These are phyloP conservation scores for Oligia strigilis DNA, from an alignment of 2,888 invertebrate genomes.

Conservation along the genomic window DNA sequence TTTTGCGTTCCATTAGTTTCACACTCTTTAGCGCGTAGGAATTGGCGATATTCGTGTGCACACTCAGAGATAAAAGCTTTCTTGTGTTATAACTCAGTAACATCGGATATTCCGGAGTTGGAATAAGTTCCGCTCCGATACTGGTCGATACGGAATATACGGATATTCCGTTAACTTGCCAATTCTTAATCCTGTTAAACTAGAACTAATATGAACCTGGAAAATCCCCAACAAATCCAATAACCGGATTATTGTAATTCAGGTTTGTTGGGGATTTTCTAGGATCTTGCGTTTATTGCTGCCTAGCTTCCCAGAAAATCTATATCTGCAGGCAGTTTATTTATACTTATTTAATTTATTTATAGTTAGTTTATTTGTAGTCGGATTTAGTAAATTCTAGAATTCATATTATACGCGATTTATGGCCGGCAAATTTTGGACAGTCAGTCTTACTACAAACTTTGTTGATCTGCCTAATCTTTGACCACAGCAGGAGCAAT, in stretches of 20 bases:
- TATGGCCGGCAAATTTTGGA: not conserved
- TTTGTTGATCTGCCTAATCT: not conserved
- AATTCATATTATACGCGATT: not conserved
- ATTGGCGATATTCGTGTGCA: conserved; percentile 61
- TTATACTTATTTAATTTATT: no score
- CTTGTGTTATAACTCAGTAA: conserved; percentile 78
- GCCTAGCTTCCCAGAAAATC: not conserved
- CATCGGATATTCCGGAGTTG: conserved; percentile 73
- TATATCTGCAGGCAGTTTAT: not conserved
- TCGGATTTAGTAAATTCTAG: no score
- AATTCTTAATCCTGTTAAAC: conserved; percentile 41
- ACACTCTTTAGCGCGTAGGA: conserved; percentile 21
- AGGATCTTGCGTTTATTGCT: not conserved
- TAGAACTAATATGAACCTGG: conserved; percentile 22
- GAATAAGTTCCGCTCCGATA: conserved; percentile 60
- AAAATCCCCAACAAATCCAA: not conserved
- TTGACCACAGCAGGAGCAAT: not conserved
- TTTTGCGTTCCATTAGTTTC: conserved; percentile 23
- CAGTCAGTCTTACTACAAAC: not conserved
- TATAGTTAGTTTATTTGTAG: not conserved
- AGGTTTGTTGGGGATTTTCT: not conserved
- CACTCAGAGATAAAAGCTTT: conserved; percentile 81
- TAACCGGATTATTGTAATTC: conserved; percentile 25
- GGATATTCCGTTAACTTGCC: conserved; percentile 30
- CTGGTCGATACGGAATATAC: conserved; percentile 39